Evolutionary conservation across 2,797 vertebrate species (phyloP), one percentile per base, ranked within the genome.

Genomic region (Scyliorhinus canicula): DNA sequence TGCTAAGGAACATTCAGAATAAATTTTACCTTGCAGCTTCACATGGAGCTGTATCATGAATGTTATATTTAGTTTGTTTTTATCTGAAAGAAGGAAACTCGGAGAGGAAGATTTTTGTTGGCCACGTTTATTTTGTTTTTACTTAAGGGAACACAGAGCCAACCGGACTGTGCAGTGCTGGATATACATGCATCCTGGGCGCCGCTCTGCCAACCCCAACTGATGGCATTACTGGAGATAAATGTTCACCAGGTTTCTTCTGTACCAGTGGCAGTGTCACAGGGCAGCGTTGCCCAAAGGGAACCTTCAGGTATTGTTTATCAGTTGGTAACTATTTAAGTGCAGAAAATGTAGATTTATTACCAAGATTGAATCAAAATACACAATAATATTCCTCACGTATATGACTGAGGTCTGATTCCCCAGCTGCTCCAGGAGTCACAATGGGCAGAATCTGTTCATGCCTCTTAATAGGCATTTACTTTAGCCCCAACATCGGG

Each of bases 261-360:
- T 91, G 88, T 65, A 24, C 88, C 57, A 65, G 7, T 65, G 88
- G 88, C 11, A 47, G 88, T 91, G 21, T 65, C 88, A 44, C n/a
- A 44, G 57, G 35, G 21, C 88, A 91, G 24, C 88, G 57, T 40
- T 91, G 88, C 26, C 88, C 88, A 65, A 91, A 91, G 3, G 88
- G 88, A 65, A 91, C 88, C 88, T 91, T 91, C 88, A 91, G 88
- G 88, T 91, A 91, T 91, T 65, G 40, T 91, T 91, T 3, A 44
- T 65, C 44, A 91, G 2, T 24, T 90, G 35, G 26, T 55, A 1
- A 35, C 40, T 90, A 60, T 60, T 21, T 21, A 63, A 40, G 5
- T 90, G 31, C 57, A n/a, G 2, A 88, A 60, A 90, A 5, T 60
- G 6, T 60, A 60, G 55, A 55, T 16, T 60, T 7, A 31, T 86